Evolutionary conservation across 2,797 vertebrate genomes (phyloP), one percentile per base, ranked within the genome.

Genomic region (Steatocranus sp.): DNA sequence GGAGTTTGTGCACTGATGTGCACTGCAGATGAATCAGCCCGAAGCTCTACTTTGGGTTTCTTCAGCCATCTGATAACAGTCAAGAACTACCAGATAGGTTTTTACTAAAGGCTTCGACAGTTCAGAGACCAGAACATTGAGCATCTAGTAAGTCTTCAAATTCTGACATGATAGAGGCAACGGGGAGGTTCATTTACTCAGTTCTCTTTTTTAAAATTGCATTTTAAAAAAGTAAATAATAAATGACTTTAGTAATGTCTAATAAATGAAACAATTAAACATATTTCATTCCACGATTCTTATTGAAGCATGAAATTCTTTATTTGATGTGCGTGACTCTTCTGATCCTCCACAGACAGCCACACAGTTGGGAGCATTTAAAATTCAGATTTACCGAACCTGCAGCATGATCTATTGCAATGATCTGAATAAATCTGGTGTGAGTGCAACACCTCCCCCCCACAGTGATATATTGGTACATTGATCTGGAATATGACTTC

Each of bases 311-410:
- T 18, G 0, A 2, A n/a, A 61, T 34, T 61, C 30, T 61, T 61
- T 34, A 34, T 34, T 18, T 34, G 56, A n/a, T n/a, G 56, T 61
- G 56, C 0, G 17, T 61, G 56, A 34, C 30, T 61, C 17, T 36
- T 61, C 56, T 36, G 56, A 61, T 12, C 32, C 56, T 36, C 32
- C 56, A 61, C 58, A 51, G 23, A 10, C 61, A 79, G 78, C 84
- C 56, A 51, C 68, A 85, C 50, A 43, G 77, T 51, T 48, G 75
- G 76, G 75, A 76, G 50, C 77, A 82, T 84, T 51, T 53, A 70
- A 27, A 87, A 88, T 93, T 92, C 87, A 89, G 74, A 88, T 87
- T 85, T 88, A 92, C 79, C 53, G 76, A 86, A 70, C 51, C 86
- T 85, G 87, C 86, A 89, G 89, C 73, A 78, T 80, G 86, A 94